Percentiles rank a stretch among this genome's conserved stretches.
Conservation (phyloP, 2,113 vertebrate species). For the Microcebus lehilahytsara region DNA sequence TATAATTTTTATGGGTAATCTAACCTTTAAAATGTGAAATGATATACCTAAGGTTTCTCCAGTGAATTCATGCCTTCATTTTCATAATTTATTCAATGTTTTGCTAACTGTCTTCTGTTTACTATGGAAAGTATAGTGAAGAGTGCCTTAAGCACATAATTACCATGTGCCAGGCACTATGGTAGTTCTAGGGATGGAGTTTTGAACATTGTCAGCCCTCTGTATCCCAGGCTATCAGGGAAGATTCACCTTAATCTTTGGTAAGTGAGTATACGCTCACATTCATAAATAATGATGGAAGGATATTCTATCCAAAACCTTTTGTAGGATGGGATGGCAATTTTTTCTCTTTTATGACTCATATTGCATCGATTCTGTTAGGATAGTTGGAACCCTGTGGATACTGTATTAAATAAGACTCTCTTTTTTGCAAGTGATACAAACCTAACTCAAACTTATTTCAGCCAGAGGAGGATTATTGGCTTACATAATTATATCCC, state of each 20-base stretch:
- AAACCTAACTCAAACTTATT: neutral
- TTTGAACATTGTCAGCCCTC: neutral
- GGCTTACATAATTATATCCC: neutral
- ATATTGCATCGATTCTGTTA: neutral
- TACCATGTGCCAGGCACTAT: neutral
- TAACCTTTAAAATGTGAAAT: neutral
- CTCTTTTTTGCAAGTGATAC: neutral
- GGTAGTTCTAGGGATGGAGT: neutral
- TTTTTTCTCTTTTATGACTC: conserved; percentile 1
- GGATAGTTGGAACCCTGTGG: neutral
- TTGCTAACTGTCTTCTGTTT: neutral
- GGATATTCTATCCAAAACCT: neutral
- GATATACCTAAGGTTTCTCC: neutral
- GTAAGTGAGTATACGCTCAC: neutral
- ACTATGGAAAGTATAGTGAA: neutral
- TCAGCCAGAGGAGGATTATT: neutral
- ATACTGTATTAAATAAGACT: neutral
- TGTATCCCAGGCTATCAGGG: neutral
- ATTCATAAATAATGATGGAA: neutral
- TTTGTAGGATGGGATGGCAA: neutral
- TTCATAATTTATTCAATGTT: neutral
- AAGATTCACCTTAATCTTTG: neutral
- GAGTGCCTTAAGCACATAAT: neutral
- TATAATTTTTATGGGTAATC: neutral
- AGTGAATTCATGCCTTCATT: neutral